Evolutionary conservation across 2,113 vertebrate species (phyloP).

Genomic region (Arothron firmamentum): DNA sequence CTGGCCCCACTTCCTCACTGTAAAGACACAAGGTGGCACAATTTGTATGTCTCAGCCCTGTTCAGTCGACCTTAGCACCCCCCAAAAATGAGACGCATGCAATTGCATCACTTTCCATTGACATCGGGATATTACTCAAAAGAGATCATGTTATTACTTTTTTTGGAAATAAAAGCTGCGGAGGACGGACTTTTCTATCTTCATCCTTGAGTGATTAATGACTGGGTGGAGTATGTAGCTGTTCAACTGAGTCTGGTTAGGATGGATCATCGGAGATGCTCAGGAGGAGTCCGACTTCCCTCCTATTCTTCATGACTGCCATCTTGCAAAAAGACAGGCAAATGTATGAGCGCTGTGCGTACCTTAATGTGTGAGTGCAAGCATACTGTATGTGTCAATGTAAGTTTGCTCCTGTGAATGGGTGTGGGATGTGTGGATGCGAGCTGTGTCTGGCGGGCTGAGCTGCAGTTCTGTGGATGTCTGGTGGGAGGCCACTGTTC

Average conservation of each 20-base stretch:
- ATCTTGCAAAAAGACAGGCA: conserved; percentile 26
- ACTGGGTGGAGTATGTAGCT: conserved; percentile 25
- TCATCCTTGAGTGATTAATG: conserved; percentile 46
- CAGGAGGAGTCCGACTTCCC: conserved; percentile 30
- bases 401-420: conserved; percentile 21
- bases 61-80: conserved; percentile 12
- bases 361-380: conserved; percentile 20
- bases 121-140: conserved; percentile 33
- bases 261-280: conserved; percentile 17
- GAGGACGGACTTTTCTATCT: conserved; percentile 39
- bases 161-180: conserved; percentile 23
- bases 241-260: conserved; percentile 41
- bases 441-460: conserved; percentile 41
- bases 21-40: conserved; percentile 34
- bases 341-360: conserved; percentile 22
- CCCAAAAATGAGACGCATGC: conserved; percentile 47
- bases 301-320: conserved; percentile 33
- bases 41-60: conserved; percentile 22
- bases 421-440: conserved; percentile 5
- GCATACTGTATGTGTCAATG: conserved; percentile 41
- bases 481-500: conserved; percentile 37
- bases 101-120: conserved; percentile 43
- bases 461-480: conserved; percentile 58
- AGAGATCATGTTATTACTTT: conserved; percentile 12
- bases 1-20: conserved; percentile 42